These are phyloP conservation scores for Stomatorhinus walkeri DNA, from an alignment of 2,797 vertebrate genomes.

Conservation along the genomic window DNA sequence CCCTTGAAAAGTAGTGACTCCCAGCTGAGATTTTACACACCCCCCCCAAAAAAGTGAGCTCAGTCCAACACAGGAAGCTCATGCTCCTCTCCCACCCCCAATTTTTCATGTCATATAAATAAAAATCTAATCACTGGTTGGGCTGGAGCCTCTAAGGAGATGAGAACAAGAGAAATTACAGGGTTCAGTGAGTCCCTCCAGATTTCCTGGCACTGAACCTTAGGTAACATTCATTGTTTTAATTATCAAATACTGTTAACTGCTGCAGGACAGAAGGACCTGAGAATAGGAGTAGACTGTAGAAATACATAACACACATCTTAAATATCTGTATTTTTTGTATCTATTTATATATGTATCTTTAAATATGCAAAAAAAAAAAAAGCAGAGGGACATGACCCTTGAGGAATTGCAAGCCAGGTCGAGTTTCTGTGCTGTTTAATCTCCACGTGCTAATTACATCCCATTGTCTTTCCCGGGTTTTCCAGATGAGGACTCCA, in stretches of 20 bases:
- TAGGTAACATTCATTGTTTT: background rate
- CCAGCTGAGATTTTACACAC: background rate
- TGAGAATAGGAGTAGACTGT: background rate
- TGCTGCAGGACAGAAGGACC: background rate
- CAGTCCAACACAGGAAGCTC: background rate
- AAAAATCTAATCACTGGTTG: conserved; percentile 1
- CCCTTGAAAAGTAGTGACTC: background rate
- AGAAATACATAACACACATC: background rate
- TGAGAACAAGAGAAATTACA: background rate
- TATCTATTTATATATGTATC: background rate
- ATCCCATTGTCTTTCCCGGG: background rate
- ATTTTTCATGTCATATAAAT: conserved; percentile 7
- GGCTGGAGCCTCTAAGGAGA: background rate
- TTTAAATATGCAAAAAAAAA: background rate
- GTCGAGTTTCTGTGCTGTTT: background rate
- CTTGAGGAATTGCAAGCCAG: background rate
- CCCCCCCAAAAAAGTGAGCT: background rate
- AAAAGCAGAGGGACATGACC: background rate
- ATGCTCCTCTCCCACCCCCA: background rate
- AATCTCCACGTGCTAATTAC: background rate
- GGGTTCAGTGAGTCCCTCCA: background rate
- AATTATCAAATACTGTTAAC: conserved; percentile 6
- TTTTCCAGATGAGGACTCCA: background rate
- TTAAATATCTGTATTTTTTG: background rate
- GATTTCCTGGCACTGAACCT: background rate